Evolutionary conservation across 2,888 invertebrate species (phyloP), one percentile per base, ranked within the genome.

Genomic region (Pandemis cinnamomeana): DNA sequence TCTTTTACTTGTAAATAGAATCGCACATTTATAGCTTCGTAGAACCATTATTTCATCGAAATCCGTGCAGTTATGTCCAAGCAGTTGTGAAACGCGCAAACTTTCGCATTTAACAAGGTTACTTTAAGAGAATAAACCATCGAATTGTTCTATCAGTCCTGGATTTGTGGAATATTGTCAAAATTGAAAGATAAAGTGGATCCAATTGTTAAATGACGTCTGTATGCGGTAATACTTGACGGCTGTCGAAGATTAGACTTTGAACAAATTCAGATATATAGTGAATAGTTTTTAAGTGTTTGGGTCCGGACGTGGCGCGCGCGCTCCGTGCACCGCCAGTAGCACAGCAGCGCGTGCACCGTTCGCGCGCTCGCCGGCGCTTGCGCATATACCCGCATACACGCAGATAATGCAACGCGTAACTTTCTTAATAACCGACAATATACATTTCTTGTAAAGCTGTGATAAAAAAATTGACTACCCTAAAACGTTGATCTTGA

Each of bases 291-390:
- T 15, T 55, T n/a, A 20, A 55, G 55, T 55, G 55, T 61, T 55
- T 46, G 55, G 64, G 20, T 51, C 27, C 20, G 36, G 11, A 11
- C 41, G 67, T 41, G 67, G 48, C 66, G 63, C 53, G 64, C 64
- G 61, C 53, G 60, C 48, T 51, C 46, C 11, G 46, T 11, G 46
- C 46, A 60, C 67, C 67, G 78, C 80, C 83, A 87, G 89, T 87
- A 77, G 80, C 51, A 5, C 55, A 55, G 20, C 20, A 55, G 55
- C 83, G 82, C 80, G 86, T 84, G 86, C 83, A 80, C 81, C 79
- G 78, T 80, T 82, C 76, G 86, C 81, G 85, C 87, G 85, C 85
- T 80, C 85, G 86, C 77, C 75, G 82, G 79, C 75, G 83, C 82
- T 78, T 73, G 84, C 86, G 86, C 84, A 77, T 51, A 4, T 44